Percentiles rank a stretch among this genome's conserved stretches.
Conservation (phyloP, 2,113 vertebrate species). For the Grammomys dolichurus region DNA sequence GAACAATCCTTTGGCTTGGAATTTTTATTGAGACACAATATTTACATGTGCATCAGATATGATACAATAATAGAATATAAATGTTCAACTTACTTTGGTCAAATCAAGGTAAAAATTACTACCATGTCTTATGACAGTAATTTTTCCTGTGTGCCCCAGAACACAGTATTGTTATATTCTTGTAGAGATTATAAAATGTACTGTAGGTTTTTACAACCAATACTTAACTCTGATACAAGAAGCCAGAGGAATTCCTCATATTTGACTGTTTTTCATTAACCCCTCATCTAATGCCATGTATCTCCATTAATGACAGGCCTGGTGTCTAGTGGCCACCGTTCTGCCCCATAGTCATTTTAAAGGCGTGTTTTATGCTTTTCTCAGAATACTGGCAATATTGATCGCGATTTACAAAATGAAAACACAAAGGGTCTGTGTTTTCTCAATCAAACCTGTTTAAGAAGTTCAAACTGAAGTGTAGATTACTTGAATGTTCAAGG, state of each 20-base stretch:
- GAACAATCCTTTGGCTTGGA: neutral
- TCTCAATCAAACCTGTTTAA: neutral
- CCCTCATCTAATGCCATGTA: neutral
- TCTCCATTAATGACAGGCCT: neutral
- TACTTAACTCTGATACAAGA: neutral
- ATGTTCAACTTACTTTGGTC: too few relatives aligned
- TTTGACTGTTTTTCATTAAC: neutral
- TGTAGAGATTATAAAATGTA: neutral
- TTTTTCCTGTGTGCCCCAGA: neutral
- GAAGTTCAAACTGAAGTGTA: neutral
- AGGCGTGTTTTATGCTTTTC: neutral
- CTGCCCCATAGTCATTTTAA: neutral
- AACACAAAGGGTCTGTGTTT: neutral
- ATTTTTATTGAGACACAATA: neutral
- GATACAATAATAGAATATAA: neutral
- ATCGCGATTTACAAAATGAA: neutral
- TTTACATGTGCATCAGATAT: neutral
- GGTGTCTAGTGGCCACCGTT: neutral
- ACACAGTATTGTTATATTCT: too few relatives aligned
- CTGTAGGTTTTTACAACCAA: neutral
- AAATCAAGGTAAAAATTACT: neutral
- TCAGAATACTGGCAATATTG: neutral
- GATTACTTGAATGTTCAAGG: neutral
- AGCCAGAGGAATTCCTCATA: neutral
- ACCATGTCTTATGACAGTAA: neutral